Conservation (phyloP, 2,113 vertebrate species). For the Labeo rohita region DNA sequence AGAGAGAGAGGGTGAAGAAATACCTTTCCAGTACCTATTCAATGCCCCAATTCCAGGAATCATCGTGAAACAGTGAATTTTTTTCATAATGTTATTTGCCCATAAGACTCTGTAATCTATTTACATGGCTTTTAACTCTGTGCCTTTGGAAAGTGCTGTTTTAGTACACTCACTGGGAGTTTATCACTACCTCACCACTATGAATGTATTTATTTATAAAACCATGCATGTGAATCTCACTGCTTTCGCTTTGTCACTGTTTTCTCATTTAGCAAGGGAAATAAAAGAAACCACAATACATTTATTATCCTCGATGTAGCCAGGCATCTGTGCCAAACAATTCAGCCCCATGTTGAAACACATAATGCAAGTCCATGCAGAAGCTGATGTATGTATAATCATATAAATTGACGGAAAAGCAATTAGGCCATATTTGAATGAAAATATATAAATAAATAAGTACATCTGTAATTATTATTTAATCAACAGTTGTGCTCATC, state of each 20-base stretch:
- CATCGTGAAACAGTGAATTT: constrained; percentile 62
- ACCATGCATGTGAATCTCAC: background rate
- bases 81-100: constrained; percentile 68
- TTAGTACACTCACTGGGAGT: constrained; percentile 32
- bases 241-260: background rate
- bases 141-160: constrained; percentile 25
- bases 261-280: background rate
- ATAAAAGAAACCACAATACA: background rate
- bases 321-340: background rate
- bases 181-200: constrained; percentile 2
- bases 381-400: background rate
- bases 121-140: constrained; percentile 64
- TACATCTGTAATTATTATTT: background rate
- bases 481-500: background rate
- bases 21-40: constrained; percentile 59
- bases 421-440: background rate
- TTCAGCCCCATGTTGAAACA: background rate
- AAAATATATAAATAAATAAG: background rate
- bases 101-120: constrained; percentile 72
- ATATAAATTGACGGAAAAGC: background rate
- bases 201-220: constrained; percentile 26
- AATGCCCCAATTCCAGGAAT: constrained; percentile 64
- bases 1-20: constrained; percentile 59
- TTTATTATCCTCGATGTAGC: background rate
- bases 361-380: background rate